These are phyloP conservation scores for Pelodytes ibericus DNA, from an alignment of 2,797 vertebrate species.

Conservation along the genomic window DNA sequence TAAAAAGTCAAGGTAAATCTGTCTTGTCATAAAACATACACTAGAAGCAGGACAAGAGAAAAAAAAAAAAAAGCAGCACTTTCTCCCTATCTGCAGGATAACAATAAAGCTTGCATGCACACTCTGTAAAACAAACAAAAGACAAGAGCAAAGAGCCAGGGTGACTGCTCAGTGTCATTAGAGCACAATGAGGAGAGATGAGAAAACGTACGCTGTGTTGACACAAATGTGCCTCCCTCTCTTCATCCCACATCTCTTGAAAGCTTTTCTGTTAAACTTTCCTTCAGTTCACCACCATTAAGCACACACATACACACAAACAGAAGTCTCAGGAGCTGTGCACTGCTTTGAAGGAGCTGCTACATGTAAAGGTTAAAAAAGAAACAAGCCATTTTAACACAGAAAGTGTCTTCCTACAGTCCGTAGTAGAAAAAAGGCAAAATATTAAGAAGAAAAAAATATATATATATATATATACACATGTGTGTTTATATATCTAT, in stretches of 20 bases:
- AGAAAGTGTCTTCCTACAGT: too few species aligned
- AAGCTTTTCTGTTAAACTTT: slow-evolving; percentile 87
- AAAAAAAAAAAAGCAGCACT: slow-evolving; percentile 70
- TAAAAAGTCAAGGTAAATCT: slow-evolving; percentile 71
- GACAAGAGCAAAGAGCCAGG: slow-evolving; percentile 76
- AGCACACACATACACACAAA: slow-evolving; percentile 56
- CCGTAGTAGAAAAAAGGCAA: too few species aligned
- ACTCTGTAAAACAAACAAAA: slow-evolving; percentile 79
- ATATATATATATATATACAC: slow-evolving; percentile 21
- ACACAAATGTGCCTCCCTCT: slow-evolving; percentile 83
- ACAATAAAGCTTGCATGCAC: slow-evolving; percentile 77
- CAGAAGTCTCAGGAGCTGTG: slow-evolving; percentile 77
- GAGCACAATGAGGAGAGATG: slow-evolving; percentile 86
- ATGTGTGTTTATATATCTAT: slow-evolving; percentile 15
- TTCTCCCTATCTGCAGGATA: slow-evolving; percentile 86
- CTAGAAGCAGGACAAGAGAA: slow-evolving; percentile 74
- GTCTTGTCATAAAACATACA: slow-evolving; percentile 78
- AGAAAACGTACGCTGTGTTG: slow-evolving; percentile 81
- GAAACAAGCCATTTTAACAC: background rate
- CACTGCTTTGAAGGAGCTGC: slow-evolving; percentile 58
- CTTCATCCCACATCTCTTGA: slow-evolving; percentile 81
- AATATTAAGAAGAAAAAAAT: background rate
- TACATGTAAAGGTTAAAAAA: background rate
- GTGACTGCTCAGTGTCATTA: slow-evolving; percentile 83
- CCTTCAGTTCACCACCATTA: slow-evolving; percentile 80